Evolutionary conservation across 2,797 vertebrate species (phyloP).

Genomic region (Chelon auratus): DNA sequence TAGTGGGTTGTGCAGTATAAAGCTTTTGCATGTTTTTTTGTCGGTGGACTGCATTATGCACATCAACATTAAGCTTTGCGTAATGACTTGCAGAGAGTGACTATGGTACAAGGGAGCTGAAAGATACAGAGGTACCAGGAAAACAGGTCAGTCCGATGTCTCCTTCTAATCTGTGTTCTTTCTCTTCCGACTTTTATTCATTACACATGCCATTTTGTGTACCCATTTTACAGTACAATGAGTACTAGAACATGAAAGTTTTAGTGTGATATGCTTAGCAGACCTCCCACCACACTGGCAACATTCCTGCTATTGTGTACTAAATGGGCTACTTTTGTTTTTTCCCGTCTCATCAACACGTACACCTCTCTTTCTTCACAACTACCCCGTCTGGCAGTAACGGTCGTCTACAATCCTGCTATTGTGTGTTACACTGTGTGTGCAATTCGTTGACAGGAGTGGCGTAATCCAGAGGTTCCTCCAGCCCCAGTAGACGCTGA

Average conservation of each 20-base stretch:
- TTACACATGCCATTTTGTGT: not conserved
- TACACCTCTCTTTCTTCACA: not conserved
- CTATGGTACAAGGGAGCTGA: conserved; percentile 69
- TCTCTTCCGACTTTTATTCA: conserved; percentile 8
- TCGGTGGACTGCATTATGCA: not conserved
- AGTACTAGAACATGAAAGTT: conserved; percentile 9
- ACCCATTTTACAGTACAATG: conserved; percentile 9
- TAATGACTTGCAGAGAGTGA: conserved; percentile 77
- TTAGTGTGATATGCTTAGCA: conserved; percentile 26
- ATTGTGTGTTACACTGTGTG: conserved; percentile 23
- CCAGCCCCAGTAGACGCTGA: conserved; percentile 56
- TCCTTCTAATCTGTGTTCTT: not conserved
- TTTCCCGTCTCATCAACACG: not conserved
- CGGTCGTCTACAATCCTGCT: conserved; percentile 14
- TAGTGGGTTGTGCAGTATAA: not conserved
- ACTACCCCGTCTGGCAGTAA: not conserved
- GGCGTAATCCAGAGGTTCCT: conserved; percentile 70
- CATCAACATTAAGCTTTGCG: conserved; percentile 24
- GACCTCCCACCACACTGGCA: conserved; percentile 21
- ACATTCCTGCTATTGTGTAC: conserved; percentile 16
- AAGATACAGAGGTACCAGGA: conserved; percentile 63
- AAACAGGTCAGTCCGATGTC: conserved; percentile 72
- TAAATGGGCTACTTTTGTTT: conserved; percentile 22
- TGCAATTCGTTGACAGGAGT: conserved; percentile 73
- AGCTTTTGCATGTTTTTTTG: conserved; percentile 5